These are phyloP conservation scores for Ginglymostoma cirratum DNA, from an alignment of 2,113 vertebrate species.

Conservation along the genomic window DNA sequence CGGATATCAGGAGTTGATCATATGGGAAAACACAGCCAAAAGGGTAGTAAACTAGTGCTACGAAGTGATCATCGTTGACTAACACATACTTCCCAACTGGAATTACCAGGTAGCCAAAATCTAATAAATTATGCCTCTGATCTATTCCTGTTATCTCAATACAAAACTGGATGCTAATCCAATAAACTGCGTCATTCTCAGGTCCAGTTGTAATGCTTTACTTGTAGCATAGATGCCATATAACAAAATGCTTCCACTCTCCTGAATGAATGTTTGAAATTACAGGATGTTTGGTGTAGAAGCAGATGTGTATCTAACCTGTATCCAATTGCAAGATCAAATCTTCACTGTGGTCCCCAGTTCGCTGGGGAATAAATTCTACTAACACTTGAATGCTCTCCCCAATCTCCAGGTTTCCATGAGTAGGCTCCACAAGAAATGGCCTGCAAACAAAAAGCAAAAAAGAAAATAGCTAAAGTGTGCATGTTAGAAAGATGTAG, in stretches of 20 bases:
- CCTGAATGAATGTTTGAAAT: neutral
- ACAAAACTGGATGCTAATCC: neutral
- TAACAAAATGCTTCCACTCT: neutral
- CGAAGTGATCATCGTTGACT: neutral
- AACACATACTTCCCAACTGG: neutral
- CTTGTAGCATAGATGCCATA: neutral
- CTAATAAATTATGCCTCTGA: neutral
- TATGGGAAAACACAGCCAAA: neutral
- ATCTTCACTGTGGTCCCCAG: conserved; percentile 55
- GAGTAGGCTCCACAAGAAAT: conserved; percentile 62
- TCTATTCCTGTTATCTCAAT: neutral
- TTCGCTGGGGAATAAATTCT: conserved; percentile 61
- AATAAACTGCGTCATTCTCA: neutral
- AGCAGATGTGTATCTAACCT: conserved; percentile 48
- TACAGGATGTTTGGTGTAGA: neutral
- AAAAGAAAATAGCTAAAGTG: neutral
- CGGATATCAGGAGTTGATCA: neutral
- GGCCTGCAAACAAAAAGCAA: conserved; percentile 58
- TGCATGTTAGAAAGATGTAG: neutral
- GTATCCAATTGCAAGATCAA: conserved; percentile 67
- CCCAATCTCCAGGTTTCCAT: conserved; percentile 59
- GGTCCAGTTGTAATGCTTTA: neutral
- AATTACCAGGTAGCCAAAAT: neutral
- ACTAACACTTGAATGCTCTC: conserved; percentile 66
- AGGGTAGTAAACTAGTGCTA: neutral